Conservation (phyloP, 2,888 invertebrate genomes). For the Cerastoderma edule region DNA sequence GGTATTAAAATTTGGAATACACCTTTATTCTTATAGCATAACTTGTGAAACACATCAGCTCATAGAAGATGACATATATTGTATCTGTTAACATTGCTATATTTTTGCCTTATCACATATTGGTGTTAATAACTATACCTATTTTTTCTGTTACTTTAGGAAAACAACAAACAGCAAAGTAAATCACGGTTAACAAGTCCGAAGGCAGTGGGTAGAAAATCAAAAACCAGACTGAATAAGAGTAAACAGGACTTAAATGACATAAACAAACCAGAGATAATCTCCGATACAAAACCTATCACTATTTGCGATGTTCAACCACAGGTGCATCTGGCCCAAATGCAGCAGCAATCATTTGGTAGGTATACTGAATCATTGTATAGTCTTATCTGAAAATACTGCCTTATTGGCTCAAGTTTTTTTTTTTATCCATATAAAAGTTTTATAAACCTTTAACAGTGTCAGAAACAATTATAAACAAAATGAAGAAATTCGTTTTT, state of each 20-base stretch:
- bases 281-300: conserved; percentile 73
- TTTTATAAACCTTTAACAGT: too few relatives aligned
- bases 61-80: too few relatives aligned
- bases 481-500: too few relatives aligned
- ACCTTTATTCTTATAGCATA: too few relatives aligned
- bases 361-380: conserved; percentile 50
- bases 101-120: too few relatives aligned
- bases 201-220: conserved; percentile 95
- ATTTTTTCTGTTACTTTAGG: conserved; percentile 83
- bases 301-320: conserved; percentile 71
- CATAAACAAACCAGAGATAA: conserved; percentile 86
- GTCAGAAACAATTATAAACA: too few relatives aligned
- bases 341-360: conserved; percentile 86
- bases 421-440: background rate
- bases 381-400: background rate
- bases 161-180: conserved; percentile 96
- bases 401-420: background rate
- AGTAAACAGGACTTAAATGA: conserved; percentile 92
- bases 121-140: too few relatives aligned
- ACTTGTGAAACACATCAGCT: background rate
- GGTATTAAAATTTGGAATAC: too few relatives aligned
- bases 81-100: too few relatives aligned
- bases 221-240: conserved; percentile 87
- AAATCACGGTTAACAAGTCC: conserved; percentile 94
- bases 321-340: conserved; percentile 83